Base-by-base conservation (phyloP, 2,888 invertebrate species). In the Pinctada fucata region DNA sequence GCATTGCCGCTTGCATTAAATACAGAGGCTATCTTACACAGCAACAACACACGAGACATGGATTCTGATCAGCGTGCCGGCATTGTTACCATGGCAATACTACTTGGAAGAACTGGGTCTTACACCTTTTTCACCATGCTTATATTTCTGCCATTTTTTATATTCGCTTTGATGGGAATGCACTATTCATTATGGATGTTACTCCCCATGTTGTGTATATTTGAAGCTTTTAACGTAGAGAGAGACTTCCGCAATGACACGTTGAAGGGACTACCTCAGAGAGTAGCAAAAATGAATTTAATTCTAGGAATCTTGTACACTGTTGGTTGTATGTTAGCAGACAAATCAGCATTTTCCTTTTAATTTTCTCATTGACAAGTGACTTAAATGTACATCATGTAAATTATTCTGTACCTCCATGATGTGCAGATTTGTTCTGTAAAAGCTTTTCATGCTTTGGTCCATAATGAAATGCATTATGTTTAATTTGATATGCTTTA, bases 11-110 rank as follows among this genome's bases (percentile, higher is more conserved):
- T 99, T 82, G 98, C 98, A 8, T 93, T 99, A 47, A 98, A 97
- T 90, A 97, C 97, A 1, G 98, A 98, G 92, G 98, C 98, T 72
- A 98, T 98, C 90, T 94, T 99, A 78, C 98, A 98, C 91, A 96
- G 97, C 90, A 99, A 98, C 92, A 98, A 99, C 91, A 97, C 97
- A 0, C 94, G 98, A 85, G 98, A 98, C 93, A 94, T 96, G 85
- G 97, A 97, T 90, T 95, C 95, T 79, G 98, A 98, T 91, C 95
- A 95, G 82, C 95, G 95, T 91, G 98, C 97, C 71, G 97, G 97
- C 82, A 97, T 98, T 88, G 97, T 98, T 0, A 99, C 98, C 16
- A 93, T 98, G 88, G 97, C 98, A n/a, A 98, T 98, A 90, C 93
- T 98, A 75, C 95, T 98, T 84, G 98, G 98, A 47, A 95, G 95